Evolutionary conservation across 2,888 invertebrate species (phyloP), one percentile per base, ranked within the genome.

Genomic region (Sphaerophoria taeniata): DNA sequence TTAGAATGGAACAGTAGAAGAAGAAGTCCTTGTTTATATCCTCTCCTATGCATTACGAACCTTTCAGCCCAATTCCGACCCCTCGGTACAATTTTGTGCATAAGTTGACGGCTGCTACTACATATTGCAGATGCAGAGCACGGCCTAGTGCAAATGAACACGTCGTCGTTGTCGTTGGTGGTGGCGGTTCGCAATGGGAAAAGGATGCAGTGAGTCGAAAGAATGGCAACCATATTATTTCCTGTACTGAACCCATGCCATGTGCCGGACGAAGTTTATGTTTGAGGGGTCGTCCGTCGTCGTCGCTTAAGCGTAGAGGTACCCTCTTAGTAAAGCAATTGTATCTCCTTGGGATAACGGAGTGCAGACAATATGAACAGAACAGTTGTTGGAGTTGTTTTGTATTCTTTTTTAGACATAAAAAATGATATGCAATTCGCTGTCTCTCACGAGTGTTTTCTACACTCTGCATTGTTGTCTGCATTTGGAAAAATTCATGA

Each of bases 331-430:
- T 51, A 56, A 70, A 56, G 70, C 79, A 71, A 72, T 72, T 75
- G 75, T 72, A 45, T 80, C 55, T 61, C 43, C 31, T 61, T 84
- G 43, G 12, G 45, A 61, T 63, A 72, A 60, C 47, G 49, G 49
- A 49, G 16, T 65, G 45, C 75, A 65, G 80, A 76, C 71, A 75
- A 71, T 84, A 71, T 84, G 71, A 60, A 49, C 71, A 45, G 71
- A 60, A 49, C 71, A 45, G 67, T 83, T 51, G 34, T 58, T 79
- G 45, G 61, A 71, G 73, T n/a, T 33, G 31, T 70, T 45, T 55
- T 34, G 43, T 33, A 49, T 73, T 36, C 11, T 53, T 47, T 72
- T 67, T 14, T 63, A n/a, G 24, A 36, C 34, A 14, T 47, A 47
- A 47, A 34, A 63, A 63, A 65, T 65, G 34, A 49, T 65, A 36